phyloP scores from a whole-genome alignment of 2,888 invertebrate genomes.

The Harmothoe impar region DNA sequence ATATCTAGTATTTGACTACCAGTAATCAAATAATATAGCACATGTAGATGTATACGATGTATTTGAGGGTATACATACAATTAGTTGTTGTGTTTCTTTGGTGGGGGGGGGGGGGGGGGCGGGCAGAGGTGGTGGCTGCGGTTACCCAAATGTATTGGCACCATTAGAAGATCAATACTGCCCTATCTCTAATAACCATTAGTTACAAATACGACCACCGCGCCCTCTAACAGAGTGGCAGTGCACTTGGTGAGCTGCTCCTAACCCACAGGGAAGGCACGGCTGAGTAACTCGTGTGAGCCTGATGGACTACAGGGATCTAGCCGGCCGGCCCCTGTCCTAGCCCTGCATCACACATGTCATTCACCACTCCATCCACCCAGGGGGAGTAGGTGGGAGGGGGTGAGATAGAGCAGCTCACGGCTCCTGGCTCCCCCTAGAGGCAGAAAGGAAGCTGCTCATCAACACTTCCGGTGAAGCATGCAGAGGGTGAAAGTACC shows the following conservation, averaged over 20 bases:
- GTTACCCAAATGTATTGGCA: neutral
- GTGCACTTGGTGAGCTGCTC: neutral
- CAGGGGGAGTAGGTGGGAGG: neutral
- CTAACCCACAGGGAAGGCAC: neutral
- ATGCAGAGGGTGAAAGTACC: no score
- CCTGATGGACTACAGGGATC: conserved; percentile 13
- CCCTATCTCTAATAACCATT: neutral
- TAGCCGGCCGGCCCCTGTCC: neutral
- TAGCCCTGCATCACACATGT: neutral
- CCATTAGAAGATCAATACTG: neutral
- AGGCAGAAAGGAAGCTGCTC: no score
- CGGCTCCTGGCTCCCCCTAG: no score
- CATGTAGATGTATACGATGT: no score
- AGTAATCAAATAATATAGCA: no score
- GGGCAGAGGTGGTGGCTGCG: no score
- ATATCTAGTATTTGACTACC: no score
- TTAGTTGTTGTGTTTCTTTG: no score
- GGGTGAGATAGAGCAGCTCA: neutral
- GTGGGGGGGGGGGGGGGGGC: no score
- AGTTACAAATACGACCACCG: neutral
- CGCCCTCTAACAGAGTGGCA: neutral
- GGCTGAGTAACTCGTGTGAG: neutral
- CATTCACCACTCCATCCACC: neutral
- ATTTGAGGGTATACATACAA: no score
- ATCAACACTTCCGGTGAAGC: no score